phyloP scores from a whole-genome alignment of 2,888 invertebrate genomes.

The Beris chalybata region DNA sequence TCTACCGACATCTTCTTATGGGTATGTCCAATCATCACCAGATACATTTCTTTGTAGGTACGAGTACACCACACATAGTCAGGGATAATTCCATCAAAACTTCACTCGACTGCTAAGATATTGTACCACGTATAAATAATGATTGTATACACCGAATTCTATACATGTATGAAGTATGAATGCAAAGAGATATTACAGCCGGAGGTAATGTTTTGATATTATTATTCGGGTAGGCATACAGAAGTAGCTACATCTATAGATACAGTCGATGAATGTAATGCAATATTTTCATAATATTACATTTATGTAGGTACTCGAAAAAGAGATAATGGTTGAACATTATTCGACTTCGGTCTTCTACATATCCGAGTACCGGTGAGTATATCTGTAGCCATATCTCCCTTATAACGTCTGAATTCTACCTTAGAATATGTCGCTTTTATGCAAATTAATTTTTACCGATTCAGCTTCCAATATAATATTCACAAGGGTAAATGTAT shows the following conservation, averaged over 20 bases:
- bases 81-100: conserved; percentile 4
- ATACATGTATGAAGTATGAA: conserved; percentile 16
- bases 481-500: too few relatives aligned
- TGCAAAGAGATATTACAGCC: conserved; percentile 35
- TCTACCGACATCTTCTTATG: conserved; percentile 24
- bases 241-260: too few relatives aligned
- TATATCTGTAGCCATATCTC: too few relatives aligned
- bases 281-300: too few relatives aligned
- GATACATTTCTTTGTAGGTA: conserved; percentile 25
- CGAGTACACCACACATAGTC: background rate
- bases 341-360: too few relatives aligned
- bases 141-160: conserved; percentile 3
- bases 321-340: too few relatives aligned
- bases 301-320: too few relatives aligned
- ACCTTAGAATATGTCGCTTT: conserved; percentile 34
- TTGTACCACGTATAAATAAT: conserved; percentile 8
- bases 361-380: too few relatives aligned
- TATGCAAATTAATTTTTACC: conserved; percentile 32
- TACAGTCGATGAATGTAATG: too few relatives aligned
- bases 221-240: conserved; percentile 23
- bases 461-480: conserved; percentile 7
- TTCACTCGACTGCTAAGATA: conserved; percentile 4
- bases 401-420: too few relatives aligned
- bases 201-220: conserved; percentile 34
- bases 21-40: conserved; percentile 30